A percentile compares a stretch with the other conserved stretches of the same genome.
Conservation (phyloP, 1,140 invertebrate genomes). For the Bombus superbus region DNA sequence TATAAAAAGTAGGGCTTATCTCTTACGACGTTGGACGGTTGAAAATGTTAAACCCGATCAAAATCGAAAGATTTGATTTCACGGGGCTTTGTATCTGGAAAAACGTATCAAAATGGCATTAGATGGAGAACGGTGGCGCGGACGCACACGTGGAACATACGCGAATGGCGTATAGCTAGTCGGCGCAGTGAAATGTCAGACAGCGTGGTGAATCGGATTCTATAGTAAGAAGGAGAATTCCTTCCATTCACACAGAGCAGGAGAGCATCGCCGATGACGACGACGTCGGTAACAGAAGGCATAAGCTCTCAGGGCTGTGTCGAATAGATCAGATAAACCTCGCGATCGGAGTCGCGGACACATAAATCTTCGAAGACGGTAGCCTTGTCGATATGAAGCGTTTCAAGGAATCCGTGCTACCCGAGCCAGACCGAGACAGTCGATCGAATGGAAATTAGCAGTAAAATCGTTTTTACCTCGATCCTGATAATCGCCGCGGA, state of each 20-base stretch:
- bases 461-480: conserved; percentile 18
- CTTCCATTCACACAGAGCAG: conserved; percentile 30
- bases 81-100: neutral
- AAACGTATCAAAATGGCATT: neutral
- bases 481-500: conserved; percentile 4
- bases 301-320: conserved; percentile 17
- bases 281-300: conserved; percentile 35
- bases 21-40: neutral
- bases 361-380: conserved; percentile 50
- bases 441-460: conserved; percentile 24
- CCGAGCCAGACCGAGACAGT: neutral
- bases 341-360: neutral
- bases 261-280: neutral
- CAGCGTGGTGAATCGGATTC: conserved; percentile 36
- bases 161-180: neutral
- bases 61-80: neutral
- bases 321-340: conserved; percentile 42
- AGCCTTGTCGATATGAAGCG: conserved; percentile 50
- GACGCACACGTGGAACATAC: neutral
- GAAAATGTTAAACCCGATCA: neutral
- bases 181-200: conserved; percentile 34
- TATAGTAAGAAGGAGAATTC: conserved; percentile 26
- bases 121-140: neutral
- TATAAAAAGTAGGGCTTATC: neutral
- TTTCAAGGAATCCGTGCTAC: conserved; percentile 31